phyloP scores from a whole-genome alignment of 2,113 vertebrate genomes.

The Pterocles gutturalis region DNA sequence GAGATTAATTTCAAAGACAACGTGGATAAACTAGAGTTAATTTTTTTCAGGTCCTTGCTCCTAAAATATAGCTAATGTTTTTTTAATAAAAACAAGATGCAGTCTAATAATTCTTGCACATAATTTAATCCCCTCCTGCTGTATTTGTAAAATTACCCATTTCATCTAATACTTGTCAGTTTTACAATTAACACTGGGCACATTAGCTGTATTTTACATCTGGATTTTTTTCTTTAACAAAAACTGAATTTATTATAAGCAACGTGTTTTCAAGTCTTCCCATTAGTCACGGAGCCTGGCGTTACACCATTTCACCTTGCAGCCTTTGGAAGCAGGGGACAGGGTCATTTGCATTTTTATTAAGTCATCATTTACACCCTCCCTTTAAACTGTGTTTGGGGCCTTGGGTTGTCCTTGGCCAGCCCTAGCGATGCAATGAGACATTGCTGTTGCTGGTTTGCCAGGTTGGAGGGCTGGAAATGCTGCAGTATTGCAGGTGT shows the following conservation, averaged over 20 bases:
- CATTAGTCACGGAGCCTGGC: background rate
- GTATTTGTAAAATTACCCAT: constrained; percentile 35
- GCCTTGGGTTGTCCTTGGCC: background rate
- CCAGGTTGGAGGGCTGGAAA: background rate
- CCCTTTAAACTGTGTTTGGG: background rate
- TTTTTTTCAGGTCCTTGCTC: constrained; percentile 9
- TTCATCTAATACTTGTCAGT: constrained; percentile 25
- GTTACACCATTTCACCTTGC: background rate
- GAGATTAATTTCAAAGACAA: constrained; percentile 17
- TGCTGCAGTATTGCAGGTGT: background rate
- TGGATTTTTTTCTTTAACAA: background rate
- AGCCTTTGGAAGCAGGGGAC: background rate
- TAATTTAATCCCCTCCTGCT: constrained; percentile 37
- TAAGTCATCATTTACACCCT: background rate
- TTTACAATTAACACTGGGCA: constrained; percentile 16
- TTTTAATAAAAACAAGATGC: constrained; percentile 55
- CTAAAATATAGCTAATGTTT: background rate
- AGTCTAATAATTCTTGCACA: constrained; percentile 35
- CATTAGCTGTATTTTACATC: background rate
- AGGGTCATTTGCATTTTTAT: background rate
- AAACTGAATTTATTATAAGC: constrained; percentile 21
- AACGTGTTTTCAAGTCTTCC: background rate
- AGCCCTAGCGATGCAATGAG: background rate
- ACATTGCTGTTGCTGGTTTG: rapidly evolving
- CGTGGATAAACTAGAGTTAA: background rate